Base-by-base conservation (phyloP, 2,113 vertebrate species). In the Cheirogaleus medius region DNA sequence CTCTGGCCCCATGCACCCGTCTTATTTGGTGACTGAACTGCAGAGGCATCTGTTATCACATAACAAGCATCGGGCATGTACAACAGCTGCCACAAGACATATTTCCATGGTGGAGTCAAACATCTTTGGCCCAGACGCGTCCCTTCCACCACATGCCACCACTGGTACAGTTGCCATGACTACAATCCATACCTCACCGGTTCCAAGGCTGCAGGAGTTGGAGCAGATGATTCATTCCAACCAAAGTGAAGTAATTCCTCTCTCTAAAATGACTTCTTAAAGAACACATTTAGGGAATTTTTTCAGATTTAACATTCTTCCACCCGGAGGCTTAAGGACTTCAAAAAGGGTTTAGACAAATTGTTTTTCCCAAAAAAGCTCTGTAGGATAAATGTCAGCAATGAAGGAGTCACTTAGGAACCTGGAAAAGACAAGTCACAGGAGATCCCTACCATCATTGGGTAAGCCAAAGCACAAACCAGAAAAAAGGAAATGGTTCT, bases 261-360 rank as follows among this genome's bases (percentile, higher is more conserved):
- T 90, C 87, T 94, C 90, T 87, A 78, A 97, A 85, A 97, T 49
- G n/a, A 95, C 32, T 95, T 91, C 95, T 93, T 87, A 95, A 86
- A 90, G 52, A 95, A 81, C 47, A 97, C 47, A 80, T 96, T 92
- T 15, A 85, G 58, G 47, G 76, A 81, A 64, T 76, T 88, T 94
- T 92, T 63, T 76, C 87, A 93, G 96, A 84, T 71, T 94, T 87
- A 94, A 63, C 64, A 60, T 90, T 95, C 96, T 97, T 91, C 95
- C 32, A 90, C 49, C 69, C 63, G 27, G 69, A 34, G 91, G 58
- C 44, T 69, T 95, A 91, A 83, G 54, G 63, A 92, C 44, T 91
- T 92, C 83, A 34, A 82, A 95, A 81, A 66, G 14, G 8, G 3
- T 52, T 96, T 84, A 93, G 56, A 66, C 49, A 39, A 91, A 74